These are phyloP conservation scores for Acrossocheilus wenchowensis DNA, from an alignment of 2,797 vertebrate species.

Conservation along the genomic window DNA sequence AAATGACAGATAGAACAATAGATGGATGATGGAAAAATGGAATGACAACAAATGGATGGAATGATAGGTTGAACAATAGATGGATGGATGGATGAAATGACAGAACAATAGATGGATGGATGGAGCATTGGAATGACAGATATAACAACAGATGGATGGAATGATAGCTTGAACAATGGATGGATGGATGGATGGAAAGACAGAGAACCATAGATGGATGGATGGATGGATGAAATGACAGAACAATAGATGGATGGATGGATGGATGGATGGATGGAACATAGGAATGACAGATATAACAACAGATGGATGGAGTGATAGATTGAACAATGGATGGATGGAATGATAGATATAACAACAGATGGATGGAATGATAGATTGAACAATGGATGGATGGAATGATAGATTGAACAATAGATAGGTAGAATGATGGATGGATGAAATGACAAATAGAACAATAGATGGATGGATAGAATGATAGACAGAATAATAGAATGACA, in stretches of 20 bases:
- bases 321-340: neutral
- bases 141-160: neutral
- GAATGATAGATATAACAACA: too few relatives aligned
- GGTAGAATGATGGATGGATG: too few relatives aligned
- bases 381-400: rapidly evolving
- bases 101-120: neutral
- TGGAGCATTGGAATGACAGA: too few relatives aligned
- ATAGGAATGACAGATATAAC: too few relatives aligned
- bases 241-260: neutral
- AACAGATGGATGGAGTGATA: rapidly evolving
- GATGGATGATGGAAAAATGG: too few relatives aligned
- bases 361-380: too few relatives aligned
- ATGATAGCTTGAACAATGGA: rapidly evolving
- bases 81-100: too few relatives aligned
- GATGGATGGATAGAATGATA: too few relatives aligned
- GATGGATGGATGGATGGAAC: neutral
- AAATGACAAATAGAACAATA: rapidly evolving
- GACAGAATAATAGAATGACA: too few relatives aligned
- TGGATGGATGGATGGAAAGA: too few relatives aligned
- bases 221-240: neutral
- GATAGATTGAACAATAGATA: rapidly evolving
- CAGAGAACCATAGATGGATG: too few relatives aligned
- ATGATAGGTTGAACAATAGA: neutral
- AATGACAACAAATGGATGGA: too few relatives aligned
- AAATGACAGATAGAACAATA: neutral